Evolutionary conservation across 2,797 vertebrate genomes (phyloP), one percentile per base, ranked within the genome.

Genomic region (Okamejei kenojei): DNA sequence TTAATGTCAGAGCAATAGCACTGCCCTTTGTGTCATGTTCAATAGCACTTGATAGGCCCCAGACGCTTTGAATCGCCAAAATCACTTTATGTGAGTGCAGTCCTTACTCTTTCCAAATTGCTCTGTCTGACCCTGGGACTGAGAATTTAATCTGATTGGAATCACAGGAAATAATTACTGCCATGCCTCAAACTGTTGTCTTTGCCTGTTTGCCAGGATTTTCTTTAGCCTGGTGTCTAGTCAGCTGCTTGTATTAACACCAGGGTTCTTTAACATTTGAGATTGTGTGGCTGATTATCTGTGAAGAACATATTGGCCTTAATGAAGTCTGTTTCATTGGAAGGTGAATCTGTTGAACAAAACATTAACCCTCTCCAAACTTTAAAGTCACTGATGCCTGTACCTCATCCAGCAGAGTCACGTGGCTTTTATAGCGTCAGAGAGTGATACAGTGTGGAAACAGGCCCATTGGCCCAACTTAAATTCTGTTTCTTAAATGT

Each of bases 81-180:
- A 92, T 76, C 90, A 76, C 90, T 92, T 76, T 92, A 58, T 45
- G 8, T 54, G 90, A 73, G 29, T 58, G 76, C 90, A 92, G 54
- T 76, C 38, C 90, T 92, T 92, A 92, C 90, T 54, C 58, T 92
- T 76, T 68, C 90, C 23, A 92, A 92, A 92, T 92, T 92, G 68
- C 90, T 74, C 38, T 92, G 68, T 76, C 90, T 92, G 90, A 92
- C 38, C 90, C 45, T 92, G 90, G 71, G 90, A 92, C 68, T 92
- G 71, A 92, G 73, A 71, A 74, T 76, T 92, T 92, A 92, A 92
- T 92, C 71, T 38, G 73, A 92, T 74, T 74, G 90, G 90, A 92
- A 92, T 92, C 90, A 92, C 90, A 92, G 90, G 90, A 92, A 92
- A 92, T 92, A 76, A 92, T 92, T 92, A 92, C 90, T 76, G 71